Conservation (phyloP, 35 echinoderm and acorn worm genomes). For the Anneissia japonica region DNA sequence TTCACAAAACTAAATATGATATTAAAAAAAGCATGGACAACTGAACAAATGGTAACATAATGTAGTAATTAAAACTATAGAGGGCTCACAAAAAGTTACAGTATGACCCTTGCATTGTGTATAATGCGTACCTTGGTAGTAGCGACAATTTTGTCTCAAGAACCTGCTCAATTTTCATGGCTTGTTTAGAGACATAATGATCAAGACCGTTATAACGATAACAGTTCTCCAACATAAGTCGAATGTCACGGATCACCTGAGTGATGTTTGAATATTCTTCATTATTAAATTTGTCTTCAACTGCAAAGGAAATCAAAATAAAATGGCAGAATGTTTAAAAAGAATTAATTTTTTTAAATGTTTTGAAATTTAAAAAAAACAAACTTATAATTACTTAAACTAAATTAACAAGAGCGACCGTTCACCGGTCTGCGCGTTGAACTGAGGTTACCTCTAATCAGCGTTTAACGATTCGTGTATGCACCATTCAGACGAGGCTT, state of each 20-base stretch:
- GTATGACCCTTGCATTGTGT: too few relatives aligned
- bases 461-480: not conserved
- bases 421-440: not conserved
- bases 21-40: not conserved
- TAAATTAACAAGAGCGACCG: not conserved
- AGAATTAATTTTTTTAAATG: too few relatives aligned
- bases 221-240: conserved; percentile 72
- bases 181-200: conserved; percentile 53
- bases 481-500: too few relatives aligned
- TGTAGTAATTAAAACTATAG: too few relatives aligned
- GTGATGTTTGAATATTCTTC: conserved; percentile 45
- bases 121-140: conserved; percentile 35
- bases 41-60: too few relatives aligned
- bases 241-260: conserved; percentile 49
- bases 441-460: not conserved
- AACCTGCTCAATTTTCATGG: conserved; percentile 40
- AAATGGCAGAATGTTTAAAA: not conserved
- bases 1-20: too few relatives aligned
- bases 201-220: conserved; percentile 75
- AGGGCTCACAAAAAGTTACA: too few relatives aligned
- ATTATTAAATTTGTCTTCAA: conserved; percentile 60
- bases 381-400: too few relatives aligned
- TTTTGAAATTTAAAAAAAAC: too few relatives aligned
- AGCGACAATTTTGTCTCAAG: conserved; percentile 50
- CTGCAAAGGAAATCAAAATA: conserved; percentile 16